Conservation (phyloP, 2,113 vertebrate genomes). For the Lophius piscatorius region DNA sequence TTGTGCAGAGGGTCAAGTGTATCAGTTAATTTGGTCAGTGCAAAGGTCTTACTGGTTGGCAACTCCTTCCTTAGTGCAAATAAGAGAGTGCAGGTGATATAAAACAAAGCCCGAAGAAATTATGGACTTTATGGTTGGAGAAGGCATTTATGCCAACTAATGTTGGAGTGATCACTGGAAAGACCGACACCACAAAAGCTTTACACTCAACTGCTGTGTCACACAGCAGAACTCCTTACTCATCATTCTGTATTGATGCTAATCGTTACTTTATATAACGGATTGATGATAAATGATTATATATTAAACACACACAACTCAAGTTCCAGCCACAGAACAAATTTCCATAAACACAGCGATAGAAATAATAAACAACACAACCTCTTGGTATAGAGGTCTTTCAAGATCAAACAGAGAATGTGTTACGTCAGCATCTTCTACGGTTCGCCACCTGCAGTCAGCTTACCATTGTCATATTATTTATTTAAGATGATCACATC, state of each 20-base stretch:
- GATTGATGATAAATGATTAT: constrained; percentile 4
- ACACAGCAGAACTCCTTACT: background rate
- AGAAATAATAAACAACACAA: constrained; percentile 3
- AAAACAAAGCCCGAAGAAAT: constrained; percentile 16
- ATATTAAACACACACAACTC: constrained; percentile 8
- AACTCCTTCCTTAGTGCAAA: constrained; percentile 14
- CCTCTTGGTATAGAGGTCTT: background rate
- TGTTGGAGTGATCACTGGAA: background rate
- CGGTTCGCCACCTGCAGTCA: background rate
- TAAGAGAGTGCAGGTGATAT: constrained; percentile 25
- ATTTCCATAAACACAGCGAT: constrained; percentile 1
- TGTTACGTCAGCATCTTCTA: background rate
- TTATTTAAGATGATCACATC: constrained; percentile 1
- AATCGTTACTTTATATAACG: background rate
- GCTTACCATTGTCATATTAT: constrained; percentile 1
- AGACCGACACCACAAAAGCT: background rate
- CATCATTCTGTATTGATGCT: background rate
- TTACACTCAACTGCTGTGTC: background rate
- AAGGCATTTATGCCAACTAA: background rate
- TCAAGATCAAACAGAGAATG: constrained; percentile 1
- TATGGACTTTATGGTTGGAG: background rate
- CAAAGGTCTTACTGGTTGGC: constrained; percentile 13
- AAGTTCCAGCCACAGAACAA: background rate
- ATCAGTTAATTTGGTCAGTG: constrained; percentile 3
- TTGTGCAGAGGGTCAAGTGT: background rate